Conservation (phyloP, 2,888 invertebrate genomes). For the Lasioglossum lativentre region DNA sequence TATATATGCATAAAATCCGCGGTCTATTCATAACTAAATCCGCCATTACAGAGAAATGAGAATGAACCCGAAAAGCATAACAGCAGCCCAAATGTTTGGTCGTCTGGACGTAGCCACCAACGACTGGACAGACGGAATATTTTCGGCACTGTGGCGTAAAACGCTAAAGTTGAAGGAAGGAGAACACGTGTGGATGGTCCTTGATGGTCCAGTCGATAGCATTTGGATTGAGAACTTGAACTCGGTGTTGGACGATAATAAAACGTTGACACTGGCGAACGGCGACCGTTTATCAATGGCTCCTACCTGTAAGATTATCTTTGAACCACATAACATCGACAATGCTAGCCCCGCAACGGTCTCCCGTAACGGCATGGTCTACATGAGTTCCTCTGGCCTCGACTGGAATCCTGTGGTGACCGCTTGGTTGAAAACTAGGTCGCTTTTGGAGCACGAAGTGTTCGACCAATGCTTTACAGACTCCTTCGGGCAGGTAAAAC, state of each 20-base stretch:
- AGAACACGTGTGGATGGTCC: constrained; percentile 96
- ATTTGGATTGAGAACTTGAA: constrained; percentile 99
- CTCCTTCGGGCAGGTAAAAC: constrained; percentile 84
- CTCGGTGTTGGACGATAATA: constrained; percentile 98
- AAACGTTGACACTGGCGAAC: constrained; percentile 97
- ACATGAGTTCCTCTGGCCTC: constrained; percentile 98
- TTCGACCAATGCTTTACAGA: constrained; percentile 85
- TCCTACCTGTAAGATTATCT: constrained; percentile 96
- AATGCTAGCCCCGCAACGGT: constrained; percentile 99
- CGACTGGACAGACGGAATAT: constrained; percentile 99
- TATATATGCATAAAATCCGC: no score
- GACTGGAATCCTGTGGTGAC: constrained; percentile 96
- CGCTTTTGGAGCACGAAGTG: constrained; percentile 86
- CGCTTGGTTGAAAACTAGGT: constrained; percentile 92
- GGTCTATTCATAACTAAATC: no score
- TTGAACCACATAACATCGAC: constrained; percentile 98
- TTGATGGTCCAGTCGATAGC: constrained; percentile 98
- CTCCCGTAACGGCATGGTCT: constrained; percentile 96
- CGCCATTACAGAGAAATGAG: constrained; percentile 92
- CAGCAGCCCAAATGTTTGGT: constrained; percentile 99
- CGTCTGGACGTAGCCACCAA: constrained; percentile 98
- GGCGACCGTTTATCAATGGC: constrained; percentile 98
- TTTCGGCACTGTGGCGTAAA: constrained; percentile 98
- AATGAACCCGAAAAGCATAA: constrained; percentile 99
- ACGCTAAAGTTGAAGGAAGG: constrained; percentile 94